Conservation (phyloP, 2,113 vertebrate genomes). For the Cyprinodon variegatus region DNA sequence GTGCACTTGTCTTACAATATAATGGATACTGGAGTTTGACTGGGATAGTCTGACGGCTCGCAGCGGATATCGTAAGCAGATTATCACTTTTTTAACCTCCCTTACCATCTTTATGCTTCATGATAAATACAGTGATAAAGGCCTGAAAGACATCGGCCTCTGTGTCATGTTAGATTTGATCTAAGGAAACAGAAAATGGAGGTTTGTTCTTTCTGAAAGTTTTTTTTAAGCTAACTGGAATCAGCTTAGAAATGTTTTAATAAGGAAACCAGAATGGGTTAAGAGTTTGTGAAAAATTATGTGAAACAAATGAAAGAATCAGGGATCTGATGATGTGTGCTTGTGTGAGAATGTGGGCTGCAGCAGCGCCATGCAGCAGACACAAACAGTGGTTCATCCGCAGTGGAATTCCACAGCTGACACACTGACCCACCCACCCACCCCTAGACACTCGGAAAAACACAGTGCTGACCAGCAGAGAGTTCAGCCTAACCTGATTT, state of each 20-base stretch:
- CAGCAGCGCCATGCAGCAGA: conserved; percentile 39
- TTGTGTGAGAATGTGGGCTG: conserved; percentile 33
- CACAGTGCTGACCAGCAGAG: conserved; percentile 1
- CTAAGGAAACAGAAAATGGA: too few relatives aligned
- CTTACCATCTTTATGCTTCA: too few relatives aligned
- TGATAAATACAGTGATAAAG: too few relatives aligned
- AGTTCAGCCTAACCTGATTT: neutral
- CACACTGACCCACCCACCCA: conserved; percentile 53
- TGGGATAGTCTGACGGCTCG: too few relatives aligned
- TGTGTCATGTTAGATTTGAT: too few relatives aligned
- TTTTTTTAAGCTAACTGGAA: too few relatives aligned
- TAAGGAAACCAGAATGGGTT: neutral
- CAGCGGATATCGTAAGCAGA: too few relatives aligned
- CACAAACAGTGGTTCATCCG: conserved; percentile 60
- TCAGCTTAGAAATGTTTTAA: neutral
- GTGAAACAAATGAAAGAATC: conserved; percentile 11
- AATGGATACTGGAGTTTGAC: too few relatives aligned
- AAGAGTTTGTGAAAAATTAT: neutral
- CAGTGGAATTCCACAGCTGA: conserved; percentile 59
- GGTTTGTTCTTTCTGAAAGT: too few relatives aligned
- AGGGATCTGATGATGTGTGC: conserved; percentile 8
- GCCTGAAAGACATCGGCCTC: too few relatives aligned
- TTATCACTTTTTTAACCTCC: too few relatives aligned
- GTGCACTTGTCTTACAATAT: too few relatives aligned
- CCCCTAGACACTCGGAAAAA: conserved; percentile 24